A percentile compares a stretch with the other conserved stretches of the same genome.
Conservation (phyloP, 2,888 invertebrate genomes). For the Anodontia alba region DNA sequence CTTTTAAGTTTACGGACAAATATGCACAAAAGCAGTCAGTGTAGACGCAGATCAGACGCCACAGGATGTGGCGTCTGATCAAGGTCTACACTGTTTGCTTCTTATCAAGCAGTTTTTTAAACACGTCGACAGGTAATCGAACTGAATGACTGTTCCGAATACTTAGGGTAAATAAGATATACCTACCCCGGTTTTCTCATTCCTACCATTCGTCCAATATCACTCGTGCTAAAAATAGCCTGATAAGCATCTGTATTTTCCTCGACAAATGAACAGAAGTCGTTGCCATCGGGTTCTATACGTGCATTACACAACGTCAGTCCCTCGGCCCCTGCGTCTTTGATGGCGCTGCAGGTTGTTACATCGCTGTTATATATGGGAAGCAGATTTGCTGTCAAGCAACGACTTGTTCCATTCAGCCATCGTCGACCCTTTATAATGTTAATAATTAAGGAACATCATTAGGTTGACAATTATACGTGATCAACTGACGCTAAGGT, state of each 20-base stretch:
- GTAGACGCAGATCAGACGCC: too few species aligned
- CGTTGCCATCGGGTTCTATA: conserved; percentile 2
- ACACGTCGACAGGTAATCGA: too few species aligned
- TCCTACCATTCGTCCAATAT: conserved; percentile 19
- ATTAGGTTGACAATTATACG: too few species aligned
- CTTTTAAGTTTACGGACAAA: too few species aligned
- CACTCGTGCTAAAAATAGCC: conserved; percentile 10
- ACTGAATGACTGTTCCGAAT: too few species aligned
- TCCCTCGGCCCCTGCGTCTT: conserved; percentile 22
- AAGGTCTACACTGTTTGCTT: too few species aligned
- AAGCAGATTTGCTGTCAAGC: conserved; percentile 27
- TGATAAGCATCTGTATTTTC: conserved; percentile 26
- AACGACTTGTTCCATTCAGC: conserved; percentile 37
- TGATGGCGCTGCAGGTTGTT: conserved; percentile 37
- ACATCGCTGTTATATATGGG: conserved; percentile 34
- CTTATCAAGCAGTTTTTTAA: too few species aligned
- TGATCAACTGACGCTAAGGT: too few species aligned
- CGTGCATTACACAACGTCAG: conserved; percentile 21
- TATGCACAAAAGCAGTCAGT: too few species aligned
- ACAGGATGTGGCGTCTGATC: too few species aligned
- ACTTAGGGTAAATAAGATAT: too few species aligned
- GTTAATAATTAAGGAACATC: neutral
- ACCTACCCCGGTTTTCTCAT: conserved; percentile 29
- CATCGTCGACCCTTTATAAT: conserved; percentile 40
- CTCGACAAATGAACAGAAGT: conserved; percentile 28